Evolutionary conservation across 1,140 invertebrate species (phyloP).

Genomic region (Pemphigus obesinymphae): DNA sequence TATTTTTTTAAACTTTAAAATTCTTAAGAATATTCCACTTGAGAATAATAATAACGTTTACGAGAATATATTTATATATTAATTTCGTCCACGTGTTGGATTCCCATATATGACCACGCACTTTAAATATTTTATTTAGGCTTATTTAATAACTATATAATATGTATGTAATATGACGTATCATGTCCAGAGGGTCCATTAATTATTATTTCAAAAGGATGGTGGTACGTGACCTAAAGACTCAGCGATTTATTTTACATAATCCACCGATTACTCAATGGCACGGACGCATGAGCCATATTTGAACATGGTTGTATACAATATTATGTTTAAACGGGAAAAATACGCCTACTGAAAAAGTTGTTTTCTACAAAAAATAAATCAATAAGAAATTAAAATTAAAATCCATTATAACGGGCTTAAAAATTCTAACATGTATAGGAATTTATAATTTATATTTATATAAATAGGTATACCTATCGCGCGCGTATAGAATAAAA

Average conservation of each 20-base stretch:
- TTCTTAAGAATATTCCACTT: too few species aligned
- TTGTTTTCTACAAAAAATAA: background rate
- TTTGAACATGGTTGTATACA: background rate
- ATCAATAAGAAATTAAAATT: too few species aligned
- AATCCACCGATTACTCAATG: background rate
- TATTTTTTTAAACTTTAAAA: too few species aligned
- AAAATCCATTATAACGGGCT: too few species aligned
- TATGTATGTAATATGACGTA: background rate
- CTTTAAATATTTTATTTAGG: too few species aligned
- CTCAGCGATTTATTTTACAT: background rate
- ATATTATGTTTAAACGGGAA: background rate
- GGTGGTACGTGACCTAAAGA: slow-evolving; percentile 13
- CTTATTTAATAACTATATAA: background rate
- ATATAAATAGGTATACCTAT: too few species aligned
- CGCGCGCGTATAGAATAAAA: too few species aligned
- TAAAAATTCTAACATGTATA: too few species aligned
- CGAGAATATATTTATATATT: too few species aligned
- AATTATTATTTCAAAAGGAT: background rate
- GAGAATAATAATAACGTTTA: too few species aligned
- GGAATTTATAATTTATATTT: too few species aligned
- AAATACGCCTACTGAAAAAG: background rate
- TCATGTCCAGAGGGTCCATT: background rate
- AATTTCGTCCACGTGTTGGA: background rate
- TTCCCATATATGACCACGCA: too few species aligned
- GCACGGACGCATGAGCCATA: background rate